Evolutionary conservation across 2,113 vertebrate species (phyloP), one percentile per base, ranked within the genome.

Genomic region (Gila orcuttii): DNA sequence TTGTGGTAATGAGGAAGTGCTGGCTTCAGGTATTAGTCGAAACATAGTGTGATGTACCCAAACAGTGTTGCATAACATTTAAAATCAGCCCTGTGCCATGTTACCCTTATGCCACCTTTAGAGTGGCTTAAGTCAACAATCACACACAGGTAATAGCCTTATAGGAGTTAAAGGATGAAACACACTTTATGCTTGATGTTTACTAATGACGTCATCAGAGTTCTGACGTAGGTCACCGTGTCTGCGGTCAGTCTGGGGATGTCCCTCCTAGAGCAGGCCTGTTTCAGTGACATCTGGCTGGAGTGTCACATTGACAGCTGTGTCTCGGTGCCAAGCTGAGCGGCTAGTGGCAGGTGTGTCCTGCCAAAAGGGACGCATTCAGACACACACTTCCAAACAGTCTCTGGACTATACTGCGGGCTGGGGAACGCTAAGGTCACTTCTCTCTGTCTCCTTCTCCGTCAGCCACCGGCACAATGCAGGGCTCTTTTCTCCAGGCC

Each of bases 401-500:
- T 45, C 25, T 42, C 59, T 85, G 74, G 45, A 57, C 42, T 42
- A 42, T 9, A 42, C 66, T 76, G 23, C 47, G 3, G 4, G 36
- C 64, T 19, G 17, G 55, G 21, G 19, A 57, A 57, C 55, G 12
- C 33, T 17, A 25, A 23, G 33, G 82, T 59, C 50, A 59, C 3
- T 6, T n/a, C n/a, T 75, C 59, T 62, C 55, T 2, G n/a, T 47
- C 33, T 28, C 28, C 76, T 33, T 71, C n/a, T 87, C 57, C 12
- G 8, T 15, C n/a, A 11, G 66, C 15, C 12, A 47, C 0, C 23
- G 9, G 7, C 60, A 89, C 60, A 17, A 93, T 93, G 92, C 90
- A 86, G 78, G 90, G 90, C n/a, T 94, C 93, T 0, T 95, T 93
- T 55, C 90, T 96, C 69, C 95, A 95, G 87, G 95, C 95, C 23